These are phyloP conservation scores for Chinchilla lanigera DNA, from an alignment of 2,113 vertebrate species.

Conservation along the genomic window DNA sequence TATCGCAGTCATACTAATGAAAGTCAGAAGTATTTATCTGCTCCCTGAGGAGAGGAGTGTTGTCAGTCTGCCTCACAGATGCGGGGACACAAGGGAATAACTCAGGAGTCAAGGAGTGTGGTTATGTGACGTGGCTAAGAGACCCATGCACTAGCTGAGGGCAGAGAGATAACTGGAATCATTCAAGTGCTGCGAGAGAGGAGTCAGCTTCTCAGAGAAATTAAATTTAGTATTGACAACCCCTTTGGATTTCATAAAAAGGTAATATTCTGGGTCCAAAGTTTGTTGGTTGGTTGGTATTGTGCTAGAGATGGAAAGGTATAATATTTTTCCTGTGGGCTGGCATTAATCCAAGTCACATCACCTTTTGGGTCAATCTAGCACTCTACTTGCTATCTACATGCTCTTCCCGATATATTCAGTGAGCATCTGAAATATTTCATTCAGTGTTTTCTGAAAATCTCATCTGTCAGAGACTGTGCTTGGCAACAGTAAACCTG, in stretches of 20 bases:
- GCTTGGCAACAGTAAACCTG: not conserved
- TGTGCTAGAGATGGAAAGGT: not conserved
- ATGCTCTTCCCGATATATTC: not conserved
- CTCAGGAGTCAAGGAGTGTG: not conserved
- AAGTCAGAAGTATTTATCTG: not conserved
- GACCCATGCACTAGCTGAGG: not conserved
- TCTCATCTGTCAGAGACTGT: not conserved
- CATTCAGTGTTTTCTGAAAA: not conserved
- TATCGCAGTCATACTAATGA: not conserved
- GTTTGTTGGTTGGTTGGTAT: not conserved
- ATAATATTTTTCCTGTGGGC: not conserved
- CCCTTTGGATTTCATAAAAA: not conserved
- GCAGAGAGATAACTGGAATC: not conserved
- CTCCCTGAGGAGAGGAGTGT: conserved; percentile 28
- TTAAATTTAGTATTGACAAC: not conserved
- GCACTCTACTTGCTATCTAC: not conserved
- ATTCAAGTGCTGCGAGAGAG: not conserved
- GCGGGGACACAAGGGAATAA: not conserved
- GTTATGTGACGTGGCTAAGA: not conserved
- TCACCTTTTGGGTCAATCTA: not conserved
- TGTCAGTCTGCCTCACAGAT: not conserved
- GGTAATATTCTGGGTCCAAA: not conserved
- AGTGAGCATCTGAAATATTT: not conserved
- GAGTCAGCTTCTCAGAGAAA: not conserved
- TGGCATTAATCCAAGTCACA: not conserved